Evolutionary conservation across 2,113 vertebrate species (phyloP).

Genomic region (Camelus bactrianus): DNA sequence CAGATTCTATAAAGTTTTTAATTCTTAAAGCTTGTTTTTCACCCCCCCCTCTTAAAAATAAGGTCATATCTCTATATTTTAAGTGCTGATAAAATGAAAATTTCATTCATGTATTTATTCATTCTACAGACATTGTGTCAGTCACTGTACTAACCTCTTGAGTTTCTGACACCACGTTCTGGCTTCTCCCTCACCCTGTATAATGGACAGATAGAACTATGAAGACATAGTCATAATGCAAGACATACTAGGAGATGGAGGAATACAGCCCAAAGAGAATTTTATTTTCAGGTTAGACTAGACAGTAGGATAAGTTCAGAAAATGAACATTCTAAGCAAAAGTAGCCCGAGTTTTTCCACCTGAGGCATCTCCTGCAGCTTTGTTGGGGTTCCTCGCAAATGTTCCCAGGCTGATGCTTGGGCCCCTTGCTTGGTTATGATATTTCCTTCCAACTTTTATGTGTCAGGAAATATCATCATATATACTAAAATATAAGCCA

Average conservation of each 20-base stretch:
- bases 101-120: background rate
- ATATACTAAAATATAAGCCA: background rate
- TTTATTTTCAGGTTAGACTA: background rate
- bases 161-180: background rate
- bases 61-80: slow-evolving; percentile 30
- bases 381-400: background rate
- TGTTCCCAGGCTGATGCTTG: background rate
- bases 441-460: background rate
- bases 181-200: background rate
- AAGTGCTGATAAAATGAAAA: background rate
- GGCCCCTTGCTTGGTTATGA: background rate
- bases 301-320: background rate
- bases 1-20: slow-evolving; percentile 27
- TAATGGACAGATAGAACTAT: background rate
- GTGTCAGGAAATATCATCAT: background rate
- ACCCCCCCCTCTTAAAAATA: background rate
- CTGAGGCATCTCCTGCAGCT: background rate
- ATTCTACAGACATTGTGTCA: background rate
- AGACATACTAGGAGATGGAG: background rate
- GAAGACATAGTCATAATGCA: background rate
- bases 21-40: background rate
- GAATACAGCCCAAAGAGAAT: background rate
- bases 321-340: background rate
- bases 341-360: background rate
- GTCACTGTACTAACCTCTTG: background rate